Base-by-base conservation (phyloP, 2,113 vertebrate species). In the Fregata magnificens region DNA sequence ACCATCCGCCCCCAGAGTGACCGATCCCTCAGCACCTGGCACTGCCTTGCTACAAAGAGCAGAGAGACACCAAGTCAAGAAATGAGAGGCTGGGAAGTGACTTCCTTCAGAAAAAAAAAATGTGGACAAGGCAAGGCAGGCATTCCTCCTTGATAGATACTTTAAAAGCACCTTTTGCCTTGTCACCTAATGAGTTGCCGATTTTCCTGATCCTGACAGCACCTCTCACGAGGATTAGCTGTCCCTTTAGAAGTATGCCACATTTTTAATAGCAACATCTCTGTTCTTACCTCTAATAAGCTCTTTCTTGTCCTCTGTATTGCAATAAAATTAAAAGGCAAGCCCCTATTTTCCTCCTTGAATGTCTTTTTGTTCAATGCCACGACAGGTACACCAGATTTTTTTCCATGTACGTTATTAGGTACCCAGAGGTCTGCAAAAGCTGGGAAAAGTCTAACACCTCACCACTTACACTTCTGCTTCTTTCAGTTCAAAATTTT, bases 1-100 rank as follows among this genome's bases (percentile, higher is more conserved):
- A 29, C 7, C 6, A 16, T 6, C 31, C 0, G 1, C 42, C 44
- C 67, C 58, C 2, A 0, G 40, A 36, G 31, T 0, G 0, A n/a
- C 34, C 8, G 1, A 36, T 12, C 38, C 53, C 5, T 10, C 53
- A 25, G 53, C 24, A 13, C 45, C 16, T 2, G 20, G 29, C 47
- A 42, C 24, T 2, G 1, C 14, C 47, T 8, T 25, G 21, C 80
- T 56, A 31, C 49, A 70, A 12, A 49, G 29, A 29, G 36, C 47
- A 69, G 10, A 47, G 29, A 28, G 14, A 9, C 62, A 19, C 15
- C 55, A 31, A 38, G 18, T 10, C 26, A 28, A 40, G 10, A 22
- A 10, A 7, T 7, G 36, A 38, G 63, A 29, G 22, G 22, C 45
- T 40, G 47, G 45, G 25, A 45, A 83, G 45, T 2, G 1, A 4